Conservation (phyloP, 2,888 invertebrate genomes). For the Hylaea fasciaria region DNA sequence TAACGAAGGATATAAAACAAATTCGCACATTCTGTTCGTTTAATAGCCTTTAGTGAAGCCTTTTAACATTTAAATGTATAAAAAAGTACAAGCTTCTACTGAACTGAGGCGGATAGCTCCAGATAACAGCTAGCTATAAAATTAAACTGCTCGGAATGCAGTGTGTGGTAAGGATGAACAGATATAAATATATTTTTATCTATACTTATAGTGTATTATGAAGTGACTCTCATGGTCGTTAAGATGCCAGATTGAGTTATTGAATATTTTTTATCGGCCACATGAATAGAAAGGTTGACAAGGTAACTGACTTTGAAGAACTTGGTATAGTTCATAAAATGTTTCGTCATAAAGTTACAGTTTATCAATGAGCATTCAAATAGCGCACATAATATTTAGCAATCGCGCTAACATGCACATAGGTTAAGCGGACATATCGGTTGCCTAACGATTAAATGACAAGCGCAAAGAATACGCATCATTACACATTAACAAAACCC, state of each 20-base stretch:
- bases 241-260: slow-evolving; percentile 9
- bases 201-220: background rate
- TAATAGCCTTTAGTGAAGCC: slow-evolving; percentile 28
- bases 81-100: background rate
- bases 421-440: slow-evolving; percentile 69
- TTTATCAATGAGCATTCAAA: slow-evolving; percentile 53
- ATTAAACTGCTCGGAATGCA: background rate
- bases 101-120: background rate
- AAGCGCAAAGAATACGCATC: slow-evolving; percentile 78
- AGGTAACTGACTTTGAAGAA: slow-evolving; percentile 7
- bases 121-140: slow-evolving; percentile 6
- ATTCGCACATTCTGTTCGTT: slow-evolving; percentile 49
- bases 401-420: slow-evolving; percentile 67
- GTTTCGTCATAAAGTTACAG: slow-evolving; percentile 34
- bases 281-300: slow-evolving; percentile 9
- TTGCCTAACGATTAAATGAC: slow-evolving; percentile 82
- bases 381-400: slow-evolving; percentile 56
- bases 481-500: slow-evolving; percentile 79
- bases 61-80: background rate
- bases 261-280: slow-evolving; percentile 8
- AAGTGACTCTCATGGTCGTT: slow-evolving; percentile 1
- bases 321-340: background rate
- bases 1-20: slow-evolving; percentile 54
- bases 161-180: slow-evolving; percentile 1
- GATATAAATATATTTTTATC: background rate